These are phyloP conservation scores for Trichacis sp. DNA, from an alignment of 2,888 invertebrate species.

Conservation along the genomic window DNA sequence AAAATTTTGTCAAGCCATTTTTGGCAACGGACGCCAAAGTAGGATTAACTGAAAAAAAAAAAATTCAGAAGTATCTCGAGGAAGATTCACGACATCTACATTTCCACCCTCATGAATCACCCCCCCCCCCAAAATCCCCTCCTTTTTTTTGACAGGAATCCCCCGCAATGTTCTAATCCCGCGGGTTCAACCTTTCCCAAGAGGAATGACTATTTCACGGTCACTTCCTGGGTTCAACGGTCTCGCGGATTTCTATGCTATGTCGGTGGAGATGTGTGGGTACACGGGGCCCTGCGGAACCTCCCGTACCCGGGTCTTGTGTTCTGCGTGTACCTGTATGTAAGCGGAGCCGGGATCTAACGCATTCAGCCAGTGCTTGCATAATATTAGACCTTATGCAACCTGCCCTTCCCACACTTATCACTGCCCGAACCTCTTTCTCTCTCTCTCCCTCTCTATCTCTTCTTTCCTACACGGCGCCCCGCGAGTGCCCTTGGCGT, in stretches of 20 bases:
- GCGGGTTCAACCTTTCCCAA: constrained; percentile 59
- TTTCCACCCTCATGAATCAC: no score
- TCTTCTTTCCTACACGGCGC: constrained; percentile 32
- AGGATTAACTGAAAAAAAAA: no score
- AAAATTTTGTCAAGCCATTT: no score
- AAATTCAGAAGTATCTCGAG: no score
- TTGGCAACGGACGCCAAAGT: no score
- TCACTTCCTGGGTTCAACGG: constrained; percentile 66
- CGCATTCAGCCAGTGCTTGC: constrained; percentile 64
- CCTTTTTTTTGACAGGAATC: no score
- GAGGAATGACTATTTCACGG: constrained; percentile 65
- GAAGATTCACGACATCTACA: no score
- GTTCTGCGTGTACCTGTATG: constrained; percentile 57
- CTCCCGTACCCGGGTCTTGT: constrained; percentile 41
- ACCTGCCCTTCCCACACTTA: constrained; percentile 69
- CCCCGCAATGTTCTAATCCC: no score
- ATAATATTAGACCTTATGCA: constrained; percentile 67
- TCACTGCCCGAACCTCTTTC: constrained; percentile 56
- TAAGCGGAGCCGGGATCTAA: constrained; percentile 54
- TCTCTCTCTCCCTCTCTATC: constrained; percentile 35
- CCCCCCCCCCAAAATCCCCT: no score
- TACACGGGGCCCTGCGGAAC: constrained; percentile 29
- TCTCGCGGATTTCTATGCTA: constrained; percentile 62
- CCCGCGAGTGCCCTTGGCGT: constrained; percentile 54
- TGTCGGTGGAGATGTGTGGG: constrained; percentile 23